Base-by-base conservation (phyloP, 2,797 vertebrate genomes). In the Takifugu ocellatus region DNA sequence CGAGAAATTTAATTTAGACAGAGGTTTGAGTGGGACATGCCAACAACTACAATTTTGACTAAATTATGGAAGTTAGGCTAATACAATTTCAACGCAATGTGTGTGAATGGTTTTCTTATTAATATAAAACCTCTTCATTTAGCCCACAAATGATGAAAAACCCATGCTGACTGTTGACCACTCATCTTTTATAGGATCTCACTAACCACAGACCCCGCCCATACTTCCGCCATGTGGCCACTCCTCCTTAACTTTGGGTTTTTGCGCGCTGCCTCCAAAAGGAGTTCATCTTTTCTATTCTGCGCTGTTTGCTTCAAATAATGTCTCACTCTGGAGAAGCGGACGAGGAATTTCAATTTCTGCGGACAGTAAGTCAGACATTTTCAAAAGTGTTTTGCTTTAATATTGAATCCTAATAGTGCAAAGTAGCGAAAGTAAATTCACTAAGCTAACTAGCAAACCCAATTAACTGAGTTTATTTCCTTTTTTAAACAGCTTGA, bases 301-400 rank as follows among this genome's bases (percentile, higher is more conserved):
- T 10, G 36, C 36, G 1, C 1, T 12, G 10, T 51, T 31, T 26
- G 7, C 12, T 1, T 46, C 6, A 49, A 55, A 75, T 16, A 49
- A 89, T 90, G 89, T 25, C 49, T 5, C 82, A 82, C 25, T 15
- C 52, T 1, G 64, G 58, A 50, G 87, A 87, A 2, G 60, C 39
- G 0, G 90, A 91, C 5, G 90, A 91, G 16, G 89, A 91, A 59
- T 86, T 83, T 43, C 91, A 89, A 17, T 91, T 91, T 72, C 75
- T 92, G 11, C 84, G 90, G 53, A 91, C 75, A 63, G 91, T 92
- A 61, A 91, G 91, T 78, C 6, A 15, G 2, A 39, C 6, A 1
- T 33, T 58, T 25, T 27, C 1, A 63, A 49, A 47, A 1, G 1
- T 25, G 3, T 9, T 5, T 25, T 11, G 36, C 43, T 44, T 16